These are phyloP conservation scores for Cryptotis parvus DNA, from an alignment of 2,113 vertebrate species.

Conservation along the genomic window DNA sequence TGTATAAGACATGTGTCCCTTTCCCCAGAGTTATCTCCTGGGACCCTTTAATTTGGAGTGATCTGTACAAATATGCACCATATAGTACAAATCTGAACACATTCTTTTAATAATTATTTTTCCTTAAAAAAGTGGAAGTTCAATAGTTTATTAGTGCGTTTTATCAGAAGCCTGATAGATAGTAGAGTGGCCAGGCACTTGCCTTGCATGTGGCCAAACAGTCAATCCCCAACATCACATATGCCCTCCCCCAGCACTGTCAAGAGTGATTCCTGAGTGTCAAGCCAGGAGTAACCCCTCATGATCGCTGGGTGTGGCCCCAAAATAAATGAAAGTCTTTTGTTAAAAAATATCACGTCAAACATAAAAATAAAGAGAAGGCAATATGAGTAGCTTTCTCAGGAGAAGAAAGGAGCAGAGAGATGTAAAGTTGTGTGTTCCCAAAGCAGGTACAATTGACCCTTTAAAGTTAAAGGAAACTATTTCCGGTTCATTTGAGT, in stretches of 20 bases:
- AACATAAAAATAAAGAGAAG: not conserved
- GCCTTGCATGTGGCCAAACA: too few species aligned
- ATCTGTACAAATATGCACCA: not conserved
- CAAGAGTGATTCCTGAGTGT: too few species aligned
- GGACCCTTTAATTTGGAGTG: not conserved
- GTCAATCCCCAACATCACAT: too few species aligned
- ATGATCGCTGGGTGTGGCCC: too few species aligned
- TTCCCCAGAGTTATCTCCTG: too few species aligned
- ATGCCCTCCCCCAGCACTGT: too few species aligned
- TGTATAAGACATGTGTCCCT: too few species aligned
- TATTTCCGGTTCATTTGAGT: not conserved
- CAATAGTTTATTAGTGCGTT: not conserved
- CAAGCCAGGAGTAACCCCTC: too few species aligned
- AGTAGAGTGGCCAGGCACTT: too few species aligned
- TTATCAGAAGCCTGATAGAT: too few species aligned
- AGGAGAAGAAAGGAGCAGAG: constrained; percentile 48
- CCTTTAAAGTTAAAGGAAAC: constrained; percentile 45
- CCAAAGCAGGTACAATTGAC: not conserved
- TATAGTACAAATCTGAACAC: not conserved
- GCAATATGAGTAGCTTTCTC: not conserved
- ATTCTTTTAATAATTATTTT: constrained; percentile 37
- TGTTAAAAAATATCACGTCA: not conserved
- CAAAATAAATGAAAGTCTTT: not conserved
- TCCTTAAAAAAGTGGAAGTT: not conserved
- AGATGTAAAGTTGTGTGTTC: constrained; percentile 36